Base-by-base conservation (phyloP, 2,888 invertebrate genomes). In the Parnassius orleans region DNA sequence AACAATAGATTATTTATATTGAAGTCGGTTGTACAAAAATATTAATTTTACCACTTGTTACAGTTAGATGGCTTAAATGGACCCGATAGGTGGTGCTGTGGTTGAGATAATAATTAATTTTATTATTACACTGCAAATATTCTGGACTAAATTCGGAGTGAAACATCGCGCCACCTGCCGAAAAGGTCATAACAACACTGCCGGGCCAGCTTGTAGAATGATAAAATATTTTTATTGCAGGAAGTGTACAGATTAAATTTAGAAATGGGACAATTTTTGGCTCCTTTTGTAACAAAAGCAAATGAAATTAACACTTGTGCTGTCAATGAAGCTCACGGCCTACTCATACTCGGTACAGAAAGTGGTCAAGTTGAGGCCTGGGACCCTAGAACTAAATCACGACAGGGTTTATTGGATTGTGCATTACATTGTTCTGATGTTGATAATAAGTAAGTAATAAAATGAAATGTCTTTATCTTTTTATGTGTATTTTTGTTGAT, bases 341-440 rank as follows among this genome's bases (percentile, higher is more conserved):
- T 99, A 57, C 87, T 99, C 19, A 89, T 96, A 57, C 94, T 96
- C 73, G 99, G 99, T 10, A 97, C 98, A 11, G 95, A 95, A 73
- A 96, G 98, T 80, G 99, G 99, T 0, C 95, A 94, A 72, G 94
- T 99, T 0, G 99, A 99, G 84, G 98, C 98, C 3, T 99, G 98
- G 98, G 99, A 99, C 90, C 98, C 98, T 10, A 92, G 99, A 64
- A 93, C 93, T 3, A 94, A 95, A 72, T 93, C 93, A 43, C 93
- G 95, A 79, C 97, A 96, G 69, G 97, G 95, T 9, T 92, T 94
- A 15, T 86, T 99, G 24, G 98, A 99, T 84, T 97, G 97, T 81
- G 98, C 97, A 2, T 79, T 93, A 66, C 93, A 93, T 74, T 88
- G 93, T 71, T 90, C 93, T 41, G 89, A 92, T 66, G 81, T 91